phyloP scores from a whole-genome alignment of 2,888 invertebrate species.

The Exocentrus adspersus region DNA sequence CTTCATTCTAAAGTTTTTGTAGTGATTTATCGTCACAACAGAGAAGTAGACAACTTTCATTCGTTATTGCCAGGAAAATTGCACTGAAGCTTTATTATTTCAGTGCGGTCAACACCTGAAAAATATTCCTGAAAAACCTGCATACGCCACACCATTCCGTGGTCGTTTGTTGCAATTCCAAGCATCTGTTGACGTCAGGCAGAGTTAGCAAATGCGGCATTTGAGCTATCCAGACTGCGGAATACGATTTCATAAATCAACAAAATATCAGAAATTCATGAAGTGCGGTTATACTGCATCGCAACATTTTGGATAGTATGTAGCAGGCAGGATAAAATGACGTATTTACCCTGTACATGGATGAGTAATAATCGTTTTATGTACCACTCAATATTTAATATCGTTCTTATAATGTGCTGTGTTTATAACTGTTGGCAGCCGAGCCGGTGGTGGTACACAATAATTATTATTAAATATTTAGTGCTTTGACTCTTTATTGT shows the following conservation, averaged over 20 bases:
- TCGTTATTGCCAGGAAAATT: too few species aligned
- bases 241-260: not conserved
- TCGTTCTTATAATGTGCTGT: not conserved
- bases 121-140: too few species aligned
- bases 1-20: too few species aligned
- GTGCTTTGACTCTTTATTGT: too few species aligned
- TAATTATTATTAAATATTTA: not conserved
- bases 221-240: not conserved
- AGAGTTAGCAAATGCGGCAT: not conserved
- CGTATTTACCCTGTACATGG: not conserved
- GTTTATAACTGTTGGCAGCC: not conserved
- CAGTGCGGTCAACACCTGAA: too few species aligned
- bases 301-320: not conserved
- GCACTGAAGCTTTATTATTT: too few species aligned
- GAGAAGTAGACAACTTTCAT: too few species aligned
- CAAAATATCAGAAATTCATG: not conserved
- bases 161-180: conserved; percentile 1
- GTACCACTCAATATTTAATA: not conserved
- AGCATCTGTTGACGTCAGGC: not conserved
- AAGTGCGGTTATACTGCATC: not conserved
- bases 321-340: not conserved
- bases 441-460: not conserved
- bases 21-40: too few species aligned
- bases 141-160: not conserved
- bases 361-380: not conserved